These are phyloP conservation scores for Papilio elwesi DNA, from an alignment of 2,888 invertebrate species.

Conservation along the genomic window DNA sequence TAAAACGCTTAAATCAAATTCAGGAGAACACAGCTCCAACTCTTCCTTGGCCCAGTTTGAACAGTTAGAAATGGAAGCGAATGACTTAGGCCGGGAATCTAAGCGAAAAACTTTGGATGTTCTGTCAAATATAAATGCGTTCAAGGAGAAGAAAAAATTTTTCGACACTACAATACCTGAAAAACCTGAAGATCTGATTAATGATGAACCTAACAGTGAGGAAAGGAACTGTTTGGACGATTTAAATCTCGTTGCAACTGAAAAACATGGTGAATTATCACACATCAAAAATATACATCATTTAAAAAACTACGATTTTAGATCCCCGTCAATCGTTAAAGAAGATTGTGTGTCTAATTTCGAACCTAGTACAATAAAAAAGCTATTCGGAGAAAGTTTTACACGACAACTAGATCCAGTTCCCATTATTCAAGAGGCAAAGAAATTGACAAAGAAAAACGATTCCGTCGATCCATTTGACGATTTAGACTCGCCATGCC, in stretches of 20 bases:
- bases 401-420: conserved; percentile 55
- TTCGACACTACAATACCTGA: conserved; percentile 54
- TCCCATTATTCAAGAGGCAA: conserved; percentile 52
- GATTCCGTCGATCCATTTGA: conserved; percentile 70
- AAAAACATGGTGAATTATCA: conserved; percentile 19
- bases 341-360: conserved; percentile 57
- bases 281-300: conserved; percentile 40
- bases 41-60: conserved; percentile 68
- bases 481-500: conserved; percentile 57
- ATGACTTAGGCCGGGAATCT: conserved; percentile 43
- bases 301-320: conserved; percentile 50
- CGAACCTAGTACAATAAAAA: conserved; percentile 65
- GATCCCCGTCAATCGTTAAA: conserved; percentile 70
- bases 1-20: conserved; percentile 53
- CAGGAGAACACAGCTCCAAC: conserved; percentile 50
- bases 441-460: conserved; percentile 54
- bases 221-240: conserved; percentile 59
- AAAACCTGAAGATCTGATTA: conserved; percentile 22
- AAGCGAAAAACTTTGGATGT: conserved; percentile 44
- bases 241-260: conserved; percentile 43
- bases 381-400: conserved; percentile 65
- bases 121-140: conserved; percentile 53
- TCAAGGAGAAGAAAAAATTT: conserved; percentile 59
- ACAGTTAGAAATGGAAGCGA: conserved; percentile 61
- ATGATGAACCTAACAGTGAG: conserved; percentile 34